Conservation (phyloP, 2,113 vertebrate species). For the Phalacrocorax brasilianus region DNA sequence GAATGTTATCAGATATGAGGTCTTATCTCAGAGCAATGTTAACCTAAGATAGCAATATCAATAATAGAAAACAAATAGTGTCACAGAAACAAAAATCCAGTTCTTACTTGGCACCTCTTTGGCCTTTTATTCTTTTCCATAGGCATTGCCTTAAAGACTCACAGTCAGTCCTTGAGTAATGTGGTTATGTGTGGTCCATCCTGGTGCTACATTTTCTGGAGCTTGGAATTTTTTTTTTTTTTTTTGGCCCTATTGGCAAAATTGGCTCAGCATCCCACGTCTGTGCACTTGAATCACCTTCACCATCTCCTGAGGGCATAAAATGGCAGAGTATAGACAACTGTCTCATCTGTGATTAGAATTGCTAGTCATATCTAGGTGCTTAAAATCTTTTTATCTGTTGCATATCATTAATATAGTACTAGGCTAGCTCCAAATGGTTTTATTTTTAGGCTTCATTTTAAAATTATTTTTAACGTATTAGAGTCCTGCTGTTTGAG, state of each 20-base stretch:
- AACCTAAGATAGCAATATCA: neutral
- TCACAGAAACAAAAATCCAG: slow-evolving; percentile 38
- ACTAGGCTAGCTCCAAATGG: neutral
- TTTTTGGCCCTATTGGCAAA: neutral
- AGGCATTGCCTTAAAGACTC: slow-evolving; percentile 3
- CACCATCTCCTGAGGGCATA: neutral
- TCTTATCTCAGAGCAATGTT: slow-evolving; percentile 39
- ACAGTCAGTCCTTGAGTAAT: slow-evolving; percentile 15
- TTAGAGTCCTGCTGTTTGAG: neutral
- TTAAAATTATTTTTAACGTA: neutral
- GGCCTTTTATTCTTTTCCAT: slow-evolving; percentile 30
- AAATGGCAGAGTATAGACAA: slow-evolving; percentile 33
- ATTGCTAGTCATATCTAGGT: neutral
- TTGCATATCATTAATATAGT: neutral
- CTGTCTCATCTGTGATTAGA: slow-evolving; percentile 26
- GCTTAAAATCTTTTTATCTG: neutral
- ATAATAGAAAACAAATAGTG: slow-evolving; percentile 48
- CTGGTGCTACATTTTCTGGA: neutral
- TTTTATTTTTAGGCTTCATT: neutral
- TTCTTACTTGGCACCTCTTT: slow-evolving; percentile 11
- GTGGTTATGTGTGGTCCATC: slow-evolving; percentile 22
- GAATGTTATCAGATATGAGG: slow-evolving; percentile 26
- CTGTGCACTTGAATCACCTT: slow-evolving; percentile 46
- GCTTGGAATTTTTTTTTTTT: neutral
- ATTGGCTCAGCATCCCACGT: neutral